Conservation (phyloP, 2,113 vertebrate species). For the Numida meleagris region DNA sequence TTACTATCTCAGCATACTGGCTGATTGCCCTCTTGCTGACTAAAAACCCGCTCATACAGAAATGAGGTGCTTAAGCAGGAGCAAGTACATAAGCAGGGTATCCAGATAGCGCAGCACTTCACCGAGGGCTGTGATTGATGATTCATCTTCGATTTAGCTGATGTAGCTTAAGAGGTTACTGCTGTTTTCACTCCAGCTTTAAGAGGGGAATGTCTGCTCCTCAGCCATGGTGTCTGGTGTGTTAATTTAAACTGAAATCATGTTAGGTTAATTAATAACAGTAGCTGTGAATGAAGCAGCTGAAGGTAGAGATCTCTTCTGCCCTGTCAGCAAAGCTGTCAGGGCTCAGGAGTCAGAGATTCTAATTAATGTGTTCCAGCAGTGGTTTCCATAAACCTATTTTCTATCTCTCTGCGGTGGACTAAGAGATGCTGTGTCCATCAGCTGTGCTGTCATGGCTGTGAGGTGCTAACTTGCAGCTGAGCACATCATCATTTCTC, state of each 20-base stretch:
- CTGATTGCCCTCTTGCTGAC: not conserved
- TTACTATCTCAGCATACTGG: not conserved
- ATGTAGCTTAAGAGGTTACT: not conserved
- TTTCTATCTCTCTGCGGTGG: not conserved
- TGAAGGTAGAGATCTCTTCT: slow-evolving; percentile 2
- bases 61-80: not conserved
- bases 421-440: not conserved
- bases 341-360: not conserved
- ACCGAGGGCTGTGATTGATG: not conserved
- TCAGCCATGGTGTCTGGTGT: not conserved
- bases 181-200: not conserved
- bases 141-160: not conserved
- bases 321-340: slow-evolving; percentile 39
- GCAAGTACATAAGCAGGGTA: not conserved
- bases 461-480: not conserved
- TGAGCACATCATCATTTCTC: not conserved
- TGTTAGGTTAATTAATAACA: slow-evolving; percentile 61
- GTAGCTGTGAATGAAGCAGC: slow-evolving; percentile 22
- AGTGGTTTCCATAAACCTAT: not conserved
- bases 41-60: not conserved
- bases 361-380: slow-evolving; percentile 21
- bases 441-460: not conserved
- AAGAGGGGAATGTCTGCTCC: not conserved
- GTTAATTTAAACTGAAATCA: slow-evolving; percentile 52
- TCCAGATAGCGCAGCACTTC: not conserved